Conservation (phyloP, 1,140 invertebrate genomes). For the Atta colombica region DNA sequence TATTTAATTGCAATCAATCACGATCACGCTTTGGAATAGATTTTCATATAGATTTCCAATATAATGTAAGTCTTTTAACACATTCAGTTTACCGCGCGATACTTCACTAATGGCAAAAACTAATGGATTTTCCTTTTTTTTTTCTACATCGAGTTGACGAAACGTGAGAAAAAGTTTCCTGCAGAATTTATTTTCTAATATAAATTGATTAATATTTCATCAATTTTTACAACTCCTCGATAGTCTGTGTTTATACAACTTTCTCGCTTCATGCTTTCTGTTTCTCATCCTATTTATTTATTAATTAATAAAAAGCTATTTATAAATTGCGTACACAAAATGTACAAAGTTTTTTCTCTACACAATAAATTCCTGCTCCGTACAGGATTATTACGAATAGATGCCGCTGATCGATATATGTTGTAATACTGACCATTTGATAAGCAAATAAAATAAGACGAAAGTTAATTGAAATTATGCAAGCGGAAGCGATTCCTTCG, state of each 20-base stretch:
- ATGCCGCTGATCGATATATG: neutral
- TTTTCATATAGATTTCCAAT: slow-evolving; percentile 48
- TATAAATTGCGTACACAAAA: neutral
- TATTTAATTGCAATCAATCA: slow-evolving; percentile 61
- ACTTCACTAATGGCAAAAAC: slow-evolving; percentile 30
- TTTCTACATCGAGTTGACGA: neutral
- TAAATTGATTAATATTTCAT: slow-evolving; percentile 51
- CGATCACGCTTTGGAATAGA: neutral
- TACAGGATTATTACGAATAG: slow-evolving; percentile 1
- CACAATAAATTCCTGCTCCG: neutral
- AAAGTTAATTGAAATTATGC: neutral
- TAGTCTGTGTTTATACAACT: slow-evolving; percentile 20
- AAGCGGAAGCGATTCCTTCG: neutral
- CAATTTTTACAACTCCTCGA: slow-evolving; percentile 8
- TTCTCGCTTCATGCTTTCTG: slow-evolving; percentile 7
- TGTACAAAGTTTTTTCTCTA: neutral
- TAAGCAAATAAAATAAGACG: slow-evolving; percentile 10
- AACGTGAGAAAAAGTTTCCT: slow-evolving; percentile 18
- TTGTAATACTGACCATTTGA: neutral
- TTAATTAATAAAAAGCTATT: neutral
- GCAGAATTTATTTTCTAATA: slow-evolving; percentile 18
- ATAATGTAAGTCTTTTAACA: slow-evolving; percentile 39
- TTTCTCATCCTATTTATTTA: neutral
- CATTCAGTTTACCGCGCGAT: slow-evolving; percentile 1
- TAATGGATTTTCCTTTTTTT: neutral